phyloP scores from a whole-genome alignment of 2,888 invertebrate genomes.

The Nysson spinosus region DNA sequence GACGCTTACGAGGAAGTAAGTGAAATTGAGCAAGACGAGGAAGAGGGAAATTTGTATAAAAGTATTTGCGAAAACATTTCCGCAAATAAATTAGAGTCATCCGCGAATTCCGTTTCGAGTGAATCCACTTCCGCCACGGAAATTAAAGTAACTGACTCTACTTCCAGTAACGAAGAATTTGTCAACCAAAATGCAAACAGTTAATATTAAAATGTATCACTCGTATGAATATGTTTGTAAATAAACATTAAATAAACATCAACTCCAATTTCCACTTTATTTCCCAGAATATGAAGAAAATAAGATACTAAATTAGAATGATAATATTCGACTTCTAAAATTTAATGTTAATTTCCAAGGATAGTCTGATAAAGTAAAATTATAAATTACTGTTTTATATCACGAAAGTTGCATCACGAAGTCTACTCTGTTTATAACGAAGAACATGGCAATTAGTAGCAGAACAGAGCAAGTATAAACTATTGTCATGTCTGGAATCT shows the following conservation, averaged over 20 bases:
- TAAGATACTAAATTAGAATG: too few relatives aligned
- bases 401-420: too few relatives aligned
- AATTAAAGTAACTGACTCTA: slow-evolving; percentile 20
- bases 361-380: too few relatives aligned
- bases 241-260: too few relatives aligned
- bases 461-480: too few relatives aligned
- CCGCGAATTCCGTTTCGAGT: background rate
- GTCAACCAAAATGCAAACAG: background rate
- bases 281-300: too few relatives aligned
- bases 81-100: background rate
- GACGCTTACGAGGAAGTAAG: background rate
- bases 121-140: slow-evolving; percentile 13
- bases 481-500: background rate
- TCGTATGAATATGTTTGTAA: background rate
- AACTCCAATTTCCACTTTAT: too few relatives aligned
- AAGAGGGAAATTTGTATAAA: background rate
- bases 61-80: background rate
- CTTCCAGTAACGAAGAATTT: background rate
- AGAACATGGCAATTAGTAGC: slow-evolving; percentile 17
- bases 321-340: too few relatives aligned
- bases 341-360: too few relatives aligned
- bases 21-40: slow-evolving; percentile 1
- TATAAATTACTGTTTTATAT: too few relatives aligned
- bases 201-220: background rate
- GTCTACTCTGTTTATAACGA: background rate